Conservation (phyloP, 2,113 vertebrate species). For the Rattus rattus region DNA sequence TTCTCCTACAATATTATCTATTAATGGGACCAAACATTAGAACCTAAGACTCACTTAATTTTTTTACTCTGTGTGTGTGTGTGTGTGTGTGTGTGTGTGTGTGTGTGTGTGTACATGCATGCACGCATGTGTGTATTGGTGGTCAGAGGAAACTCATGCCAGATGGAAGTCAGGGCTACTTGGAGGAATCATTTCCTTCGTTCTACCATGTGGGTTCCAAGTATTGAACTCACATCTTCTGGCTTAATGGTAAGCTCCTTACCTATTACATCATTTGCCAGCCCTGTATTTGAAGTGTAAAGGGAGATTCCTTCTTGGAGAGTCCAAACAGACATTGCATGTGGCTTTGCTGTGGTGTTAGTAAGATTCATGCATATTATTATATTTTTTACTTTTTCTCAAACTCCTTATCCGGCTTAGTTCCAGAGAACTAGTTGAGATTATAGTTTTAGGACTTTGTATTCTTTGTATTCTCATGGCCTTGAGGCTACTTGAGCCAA, state of each 20-base stretch:
- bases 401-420: neutral
- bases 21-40: neutral
- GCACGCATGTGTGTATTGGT: neutral
- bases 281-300: neutral
- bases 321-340: neutral
- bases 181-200: neutral
- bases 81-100: neutral
- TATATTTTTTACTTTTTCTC: constrained; percentile 44
- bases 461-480: constrained; percentile 1
- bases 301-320: neutral
- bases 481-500: neutral
- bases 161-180: neutral
- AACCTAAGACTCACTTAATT: neutral
- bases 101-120: neutral
- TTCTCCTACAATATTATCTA: neutral
- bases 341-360: neutral
- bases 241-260: neutral
- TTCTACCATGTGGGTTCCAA: neutral
- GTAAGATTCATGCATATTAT: neutral
- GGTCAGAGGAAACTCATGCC: neutral
- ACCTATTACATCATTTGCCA: no score
- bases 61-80: neutral
- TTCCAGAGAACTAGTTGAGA: neutral
- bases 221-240: neutral
- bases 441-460: neutral